Conservation (phyloP, 2,888 invertebrate species). For the Epistrophe grossulariae region DNA sequence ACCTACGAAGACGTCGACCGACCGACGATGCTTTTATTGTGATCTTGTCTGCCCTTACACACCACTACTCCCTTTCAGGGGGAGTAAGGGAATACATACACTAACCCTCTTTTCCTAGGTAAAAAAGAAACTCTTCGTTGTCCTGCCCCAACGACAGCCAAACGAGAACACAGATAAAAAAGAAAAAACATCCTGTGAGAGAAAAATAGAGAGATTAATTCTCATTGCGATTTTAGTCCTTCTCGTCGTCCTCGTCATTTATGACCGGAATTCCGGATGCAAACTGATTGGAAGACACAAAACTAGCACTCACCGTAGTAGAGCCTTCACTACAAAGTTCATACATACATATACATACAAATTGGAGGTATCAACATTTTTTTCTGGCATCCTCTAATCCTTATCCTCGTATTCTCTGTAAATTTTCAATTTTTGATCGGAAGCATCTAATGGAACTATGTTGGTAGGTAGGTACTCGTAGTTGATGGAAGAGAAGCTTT, state of each 20-base stretch:
- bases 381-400: slow-evolving; percentile 35
- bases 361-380: slow-evolving; percentile 5
- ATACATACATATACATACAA: background rate
- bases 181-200: slow-evolving; percentile 24
- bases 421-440: slow-evolving; percentile 61
- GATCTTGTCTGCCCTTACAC: slow-evolving; percentile 57
- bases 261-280: slow-evolving; percentile 70
- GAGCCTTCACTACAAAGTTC: background rate
- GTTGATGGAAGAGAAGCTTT: slow-evolving; percentile 6
- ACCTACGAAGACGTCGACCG: slow-evolving; percentile 1
- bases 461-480: slow-evolving; percentile 27
- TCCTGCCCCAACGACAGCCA: background rate
- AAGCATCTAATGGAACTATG: slow-evolving; percentile 31
- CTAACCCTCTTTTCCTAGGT: slow-evolving; percentile 51
- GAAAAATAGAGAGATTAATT: slow-evolving; percentile 68
- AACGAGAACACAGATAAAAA: slow-evolving; percentile 26
- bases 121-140: slow-evolving; percentile 48
- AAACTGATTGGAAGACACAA: slow-evolving; percentile 59
- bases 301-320: slow-evolving; percentile 19
- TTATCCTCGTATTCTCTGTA: slow-evolving; percentile 21
- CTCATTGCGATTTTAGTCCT: slow-evolving; percentile 65
- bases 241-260: slow-evolving; percentile 51
- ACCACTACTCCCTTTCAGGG: background rate
- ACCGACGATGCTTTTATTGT: slow-evolving; percentile 61
- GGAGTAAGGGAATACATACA: slow-evolving; percentile 28